These are phyloP conservation scores for Myotis findleyi DNA, from an alignment of 2,797 vertebrate species.

Conservation along the genomic window DNA sequence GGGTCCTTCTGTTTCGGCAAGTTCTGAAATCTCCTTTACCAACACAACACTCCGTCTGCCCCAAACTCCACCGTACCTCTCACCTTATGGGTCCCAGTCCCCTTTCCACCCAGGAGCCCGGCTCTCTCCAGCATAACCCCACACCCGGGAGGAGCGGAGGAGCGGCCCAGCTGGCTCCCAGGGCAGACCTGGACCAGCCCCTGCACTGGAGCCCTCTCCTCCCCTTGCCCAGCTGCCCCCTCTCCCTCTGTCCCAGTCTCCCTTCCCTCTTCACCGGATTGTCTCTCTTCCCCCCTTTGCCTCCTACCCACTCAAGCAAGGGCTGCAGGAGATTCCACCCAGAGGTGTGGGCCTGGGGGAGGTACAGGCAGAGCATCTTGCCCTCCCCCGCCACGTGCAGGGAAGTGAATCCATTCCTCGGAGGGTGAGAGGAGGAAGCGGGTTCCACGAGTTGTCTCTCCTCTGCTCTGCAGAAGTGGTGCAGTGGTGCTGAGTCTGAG, in stretches of 20 bases:
- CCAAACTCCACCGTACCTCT: neutral
- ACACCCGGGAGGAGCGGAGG: neutral
- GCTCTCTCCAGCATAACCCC: neutral
- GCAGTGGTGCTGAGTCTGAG: neutral
- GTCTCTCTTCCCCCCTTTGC: neutral
- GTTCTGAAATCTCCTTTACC: neutral
- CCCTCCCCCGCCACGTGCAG: neutral
- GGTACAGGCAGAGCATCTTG: neutral
- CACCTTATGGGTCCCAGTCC: neutral
- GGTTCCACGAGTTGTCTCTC: neutral
- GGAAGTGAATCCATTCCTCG: neutral
- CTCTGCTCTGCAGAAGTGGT: neutral
- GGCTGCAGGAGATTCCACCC: neutral
- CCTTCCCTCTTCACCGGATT: neutral
- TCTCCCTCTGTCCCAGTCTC: neutral
- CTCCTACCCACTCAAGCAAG: neutral
- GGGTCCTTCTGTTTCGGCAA: neutral
- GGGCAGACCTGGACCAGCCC: too few species aligned
- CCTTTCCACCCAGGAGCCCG: neutral
- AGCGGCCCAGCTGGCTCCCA: neutral
- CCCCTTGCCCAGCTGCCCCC: fast-evolving
- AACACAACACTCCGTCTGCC: neutral
- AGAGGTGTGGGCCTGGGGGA: neutral
- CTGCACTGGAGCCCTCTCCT: neutral
- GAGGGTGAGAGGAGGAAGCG: neutral